phyloP scores from a whole-genome alignment of 1,140 invertebrate genomes.

The Rhopalosiphum maidis region DNA sequence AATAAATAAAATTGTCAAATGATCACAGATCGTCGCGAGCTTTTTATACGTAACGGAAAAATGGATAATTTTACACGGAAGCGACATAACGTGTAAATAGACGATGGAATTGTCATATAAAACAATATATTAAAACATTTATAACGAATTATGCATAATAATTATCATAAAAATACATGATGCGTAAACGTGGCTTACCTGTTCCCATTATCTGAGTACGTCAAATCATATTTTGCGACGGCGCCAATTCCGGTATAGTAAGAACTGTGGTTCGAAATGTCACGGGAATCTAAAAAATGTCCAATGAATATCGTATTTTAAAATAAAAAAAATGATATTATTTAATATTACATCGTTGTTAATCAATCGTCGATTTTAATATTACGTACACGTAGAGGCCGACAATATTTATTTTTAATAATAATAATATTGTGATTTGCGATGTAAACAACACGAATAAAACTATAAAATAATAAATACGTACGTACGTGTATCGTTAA shows the following conservation, averaged over 20 bases:
- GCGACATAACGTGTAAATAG: neutral
- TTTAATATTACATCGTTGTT: neutral
- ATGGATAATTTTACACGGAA: neutral
- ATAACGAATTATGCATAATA: neutral
- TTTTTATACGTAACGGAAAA: neutral
- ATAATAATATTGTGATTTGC: neutral
- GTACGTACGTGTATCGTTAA: neutral
- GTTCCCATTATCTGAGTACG: conserved; percentile 53
- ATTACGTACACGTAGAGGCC: neutral
- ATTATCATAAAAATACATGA: no score
- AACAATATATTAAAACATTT: neutral
- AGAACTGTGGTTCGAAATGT: neutral
- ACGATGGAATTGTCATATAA: neutral
- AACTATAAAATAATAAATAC: neutral
- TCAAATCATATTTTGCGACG: conserved; percentile 18
- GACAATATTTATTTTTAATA: neutral
- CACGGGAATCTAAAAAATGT: neutral
- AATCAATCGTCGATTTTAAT: neutral
- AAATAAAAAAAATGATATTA: neutral
- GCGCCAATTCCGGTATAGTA: neutral
- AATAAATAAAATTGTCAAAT: no score
- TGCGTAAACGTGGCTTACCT: neutral
- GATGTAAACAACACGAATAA: neutral
- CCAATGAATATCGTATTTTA: neutral
- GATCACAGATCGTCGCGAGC: neutral